phyloP scores from a whole-genome alignment of 53 echinoderm and acorn worm species.

The Temnopleurus reevesii region DNA sequence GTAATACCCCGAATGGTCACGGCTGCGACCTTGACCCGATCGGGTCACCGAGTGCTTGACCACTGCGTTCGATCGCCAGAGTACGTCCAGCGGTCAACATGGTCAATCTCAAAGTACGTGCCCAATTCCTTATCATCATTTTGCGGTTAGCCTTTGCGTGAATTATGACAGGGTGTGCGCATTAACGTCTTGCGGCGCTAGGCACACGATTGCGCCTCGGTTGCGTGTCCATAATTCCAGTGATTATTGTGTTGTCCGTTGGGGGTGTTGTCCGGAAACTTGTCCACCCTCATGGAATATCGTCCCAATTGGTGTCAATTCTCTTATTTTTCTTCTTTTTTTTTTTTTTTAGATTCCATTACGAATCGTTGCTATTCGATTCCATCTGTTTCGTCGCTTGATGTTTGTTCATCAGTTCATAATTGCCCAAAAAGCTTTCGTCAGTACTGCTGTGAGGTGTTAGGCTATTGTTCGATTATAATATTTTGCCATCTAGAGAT shows the following conservation, averaged over 20 bases:
- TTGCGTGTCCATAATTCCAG: slow-evolving; percentile 42
- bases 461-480: too few relatives aligned
- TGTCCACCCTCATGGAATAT: background rate
- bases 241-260: slow-evolving; percentile 18
- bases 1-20: slow-evolving; percentile 43
- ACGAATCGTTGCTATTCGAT: too few relatives aligned
- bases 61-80: slow-evolving; percentile 34
- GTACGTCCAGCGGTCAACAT: background rate
- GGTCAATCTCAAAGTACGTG: background rate
- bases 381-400: too few relatives aligned
- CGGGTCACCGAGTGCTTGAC: slow-evolving; percentile 41
- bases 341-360: background rate
- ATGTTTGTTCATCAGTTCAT: too few relatives aligned
- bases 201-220: slow-evolving; percentile 40
- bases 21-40: slow-evolving; percentile 45
- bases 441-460: too few relatives aligned
- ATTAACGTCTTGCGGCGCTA: slow-evolving; percentile 38
- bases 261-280: background rate
- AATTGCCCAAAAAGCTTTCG: too few relatives aligned
- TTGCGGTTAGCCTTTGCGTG: slow-evolving; percentile 42
- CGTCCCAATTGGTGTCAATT: background rate
- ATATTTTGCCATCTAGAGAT: too few relatives aligned
- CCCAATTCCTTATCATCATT: background rate
- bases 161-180: slow-evolving; percentile 27
- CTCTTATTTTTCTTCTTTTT: background rate